Percentiles rank a stretch among this genome's conserved stretches.
phyloP scores from a whole-genome alignment of 64 coral and sea anemone species.

The Porites lutea region DNA sequence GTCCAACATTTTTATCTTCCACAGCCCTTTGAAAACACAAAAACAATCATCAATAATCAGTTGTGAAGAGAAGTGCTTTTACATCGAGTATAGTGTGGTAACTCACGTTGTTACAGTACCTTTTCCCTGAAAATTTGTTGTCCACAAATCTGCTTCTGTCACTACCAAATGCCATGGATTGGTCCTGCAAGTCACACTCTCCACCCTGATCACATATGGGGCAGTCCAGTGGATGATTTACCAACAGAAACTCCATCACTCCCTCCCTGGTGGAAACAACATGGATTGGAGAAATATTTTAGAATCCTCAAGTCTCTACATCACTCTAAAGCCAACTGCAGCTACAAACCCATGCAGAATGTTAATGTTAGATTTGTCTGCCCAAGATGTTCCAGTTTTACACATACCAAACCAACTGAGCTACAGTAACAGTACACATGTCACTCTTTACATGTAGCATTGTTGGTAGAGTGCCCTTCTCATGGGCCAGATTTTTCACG shows the following conservation, averaged over 20 bases:
- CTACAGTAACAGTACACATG: no score
- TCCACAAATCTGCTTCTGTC: constrained; percentile 99
- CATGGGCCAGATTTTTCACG: no score
- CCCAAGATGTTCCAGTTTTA: no score
- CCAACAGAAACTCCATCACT: constrained; percentile 99
- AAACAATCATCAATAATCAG: neutral
- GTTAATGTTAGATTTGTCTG: no score
- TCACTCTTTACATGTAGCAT: no score
- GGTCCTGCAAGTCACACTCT: constrained; percentile 98
- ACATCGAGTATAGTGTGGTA: no score
- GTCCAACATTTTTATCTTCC: constrained; percentile 99
- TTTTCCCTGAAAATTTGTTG: constrained; percentile 95
- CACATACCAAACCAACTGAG: no score
- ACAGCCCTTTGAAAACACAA: constrained; percentile 75
- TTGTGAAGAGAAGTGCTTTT: neutral
- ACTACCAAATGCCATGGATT: constrained; percentile 99
- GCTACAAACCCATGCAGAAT: no score
- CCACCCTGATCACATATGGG: constrained; percentile 99
- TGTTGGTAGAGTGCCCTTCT: no score
- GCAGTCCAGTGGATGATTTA: constrained; percentile 97
- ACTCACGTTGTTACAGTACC: constrained; percentile 29
- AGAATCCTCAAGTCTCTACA: no score
- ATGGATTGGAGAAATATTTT: neutral
- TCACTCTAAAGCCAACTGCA: no score
- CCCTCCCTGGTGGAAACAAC: constrained; percentile 80